Base-by-base conservation (phyloP, 1,140 invertebrate species). In the Lepidurus apus region DNA sequence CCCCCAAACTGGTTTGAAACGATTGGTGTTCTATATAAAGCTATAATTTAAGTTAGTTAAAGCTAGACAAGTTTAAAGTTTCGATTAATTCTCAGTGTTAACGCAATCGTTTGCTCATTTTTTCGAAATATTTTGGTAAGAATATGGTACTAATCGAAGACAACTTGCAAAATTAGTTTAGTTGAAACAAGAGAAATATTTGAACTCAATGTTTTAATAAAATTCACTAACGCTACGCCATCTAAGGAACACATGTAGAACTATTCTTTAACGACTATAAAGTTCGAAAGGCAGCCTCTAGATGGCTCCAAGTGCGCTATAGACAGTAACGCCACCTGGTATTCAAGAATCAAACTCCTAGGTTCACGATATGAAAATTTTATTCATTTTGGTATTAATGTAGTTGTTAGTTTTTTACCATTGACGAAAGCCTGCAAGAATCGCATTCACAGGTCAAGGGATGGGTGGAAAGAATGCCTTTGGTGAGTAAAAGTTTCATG, bases 401-500 rank as follows among this genome's bases (percentile, higher is more conserved):
- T 11, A 1, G 9, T 47, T 47, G 45, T 7, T 65, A 9, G 13
- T 65, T 21, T 65, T 17, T 65, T 65, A 65, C 53, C 53, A 65
- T 65, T 7, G 53, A 65, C 5, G 53, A 65, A 65, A 11, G 53
- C 17, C 83, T 80, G 75, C 85, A 85, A 42, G 83, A 82, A 24
- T 84, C 82, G 80, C 87, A 87, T 74, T 85, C 84, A 81, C 86
- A 87, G 75, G 84, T 81, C 9, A 85, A 83, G 1, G 85, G 83
- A 81, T 87, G 86, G 5, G 87, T 84, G 44, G 83, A 81, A 10
- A 88, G 81, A 78, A 87, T 85, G 65, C 86, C 86, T 83, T 88
- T 87, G 65, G 85, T 83, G 78, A 88, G 83, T n/a, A 88, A 81
- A 24, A 87, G 81, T 80, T 88, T 87, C 78, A 88, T 83, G 79